Evolutionary conservation across 2,113 vertebrate species (phyloP), one percentile per base, ranked within the genome.

Genomic region (Myrmecobius fasciatus): DNA sequence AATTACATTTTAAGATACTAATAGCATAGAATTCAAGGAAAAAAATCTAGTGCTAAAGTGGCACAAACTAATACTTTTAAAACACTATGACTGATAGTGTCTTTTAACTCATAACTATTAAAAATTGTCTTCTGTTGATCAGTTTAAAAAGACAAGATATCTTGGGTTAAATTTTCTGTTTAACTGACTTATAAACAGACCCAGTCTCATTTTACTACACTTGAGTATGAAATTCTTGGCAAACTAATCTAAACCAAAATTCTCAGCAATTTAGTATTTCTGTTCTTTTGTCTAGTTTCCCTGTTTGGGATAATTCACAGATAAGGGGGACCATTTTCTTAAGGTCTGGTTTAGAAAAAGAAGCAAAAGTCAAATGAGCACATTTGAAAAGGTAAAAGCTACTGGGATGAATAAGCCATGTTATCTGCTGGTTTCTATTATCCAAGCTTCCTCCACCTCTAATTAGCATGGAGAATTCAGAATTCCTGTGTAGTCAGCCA

Each of bases 71-170:
- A 92, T 52, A 83, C 11, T 48, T 90, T 89, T 88, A 90, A 31
- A n/a, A 25, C 25, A 93, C 49, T 26, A 52, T 90, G 52, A 92
- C 48, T 47, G 88, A 88, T 28, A 2, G 91, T 43, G 20, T 92
- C n/a, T 56, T 28, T 53, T 53, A 53, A 54, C 75, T 93, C 36
- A 95, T 52, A 94, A 93, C 7, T 54, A 94, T 93, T 52, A 94
- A 46, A 95, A 31, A 8, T 52, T 31, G 48, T 92, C 91, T 90
- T 95, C 90, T 89, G 88, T 46, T 92, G 20, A 89, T 83, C 47
- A 89, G 89, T 89, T 91, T 28, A 3, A 88, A 75, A 31, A 83
- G 7, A 67, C 2, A 10, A 22, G n/a, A 1, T 7, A 75, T 75
- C 17, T n/a, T n/a, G 8, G 36, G 6, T 43, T 22, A 43, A 83